Conservation (phyloP, 2,797 vertebrate genomes). For the Phataginus tricuspis region DNA sequence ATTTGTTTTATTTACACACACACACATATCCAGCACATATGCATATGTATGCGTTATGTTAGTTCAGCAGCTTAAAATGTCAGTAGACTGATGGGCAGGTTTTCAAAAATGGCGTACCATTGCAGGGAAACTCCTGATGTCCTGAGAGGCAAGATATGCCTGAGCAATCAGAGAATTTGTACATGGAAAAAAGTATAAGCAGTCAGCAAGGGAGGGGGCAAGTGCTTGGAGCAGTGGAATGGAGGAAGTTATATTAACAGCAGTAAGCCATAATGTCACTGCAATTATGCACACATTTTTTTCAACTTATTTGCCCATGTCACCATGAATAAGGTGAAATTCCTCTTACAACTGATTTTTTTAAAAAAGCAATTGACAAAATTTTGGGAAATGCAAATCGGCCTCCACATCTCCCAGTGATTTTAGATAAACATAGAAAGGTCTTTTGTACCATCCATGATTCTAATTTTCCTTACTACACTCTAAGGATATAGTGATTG, state of each 20-base stretch:
- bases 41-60: neutral
- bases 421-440: neutral
- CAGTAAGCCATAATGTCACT: neutral
- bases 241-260: neutral
- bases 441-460: neutral
- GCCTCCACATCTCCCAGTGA: neutral
- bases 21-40: neutral
- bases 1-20: neutral
- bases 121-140: neutral
- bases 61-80: neutral
- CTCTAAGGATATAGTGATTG: neutral
- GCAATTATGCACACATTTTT: neutral
- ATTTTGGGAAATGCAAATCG: neutral
- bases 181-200: neutral
- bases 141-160: neutral
- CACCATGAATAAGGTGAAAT: neutral
- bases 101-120: neutral
- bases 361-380: neutral
- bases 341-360: neutral
- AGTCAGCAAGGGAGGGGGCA: neutral
- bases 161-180: neutral
- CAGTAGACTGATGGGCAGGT: neutral
- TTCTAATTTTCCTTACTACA: neutral
- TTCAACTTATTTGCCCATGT: neutral
- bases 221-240: neutral